Conservation (phyloP, 2,797 vertebrate species). For the Sebastes miniatus region DNA sequence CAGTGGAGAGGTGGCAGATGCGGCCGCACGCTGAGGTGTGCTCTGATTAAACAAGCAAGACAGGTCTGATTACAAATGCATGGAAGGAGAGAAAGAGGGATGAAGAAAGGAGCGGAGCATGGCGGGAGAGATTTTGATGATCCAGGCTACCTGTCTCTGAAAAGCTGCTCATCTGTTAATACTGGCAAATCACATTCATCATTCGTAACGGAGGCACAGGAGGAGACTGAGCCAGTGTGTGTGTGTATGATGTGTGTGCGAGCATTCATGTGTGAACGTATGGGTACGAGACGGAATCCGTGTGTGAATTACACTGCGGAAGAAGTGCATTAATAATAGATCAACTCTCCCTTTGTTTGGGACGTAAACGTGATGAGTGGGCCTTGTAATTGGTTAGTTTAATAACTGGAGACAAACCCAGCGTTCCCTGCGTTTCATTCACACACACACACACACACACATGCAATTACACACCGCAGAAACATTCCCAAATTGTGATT, state of each 20-base stretch:
- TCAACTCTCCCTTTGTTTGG: slow-evolving; percentile 55
- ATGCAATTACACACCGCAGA: slow-evolving; percentile 40
- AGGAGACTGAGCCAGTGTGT: background rate
- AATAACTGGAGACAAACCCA: slow-evolving; percentile 45
- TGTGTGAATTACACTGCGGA: slow-evolving; percentile 42
- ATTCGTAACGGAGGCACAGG: background rate
- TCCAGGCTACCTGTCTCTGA: slow-evolving; percentile 38
- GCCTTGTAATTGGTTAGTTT: slow-evolving; percentile 61
- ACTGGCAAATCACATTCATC: slow-evolving; percentile 28
- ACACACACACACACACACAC: slow-evolving; percentile 15
- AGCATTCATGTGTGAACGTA: slow-evolving; percentile 19
- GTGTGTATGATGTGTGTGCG: background rate
- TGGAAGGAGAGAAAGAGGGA: background rate
- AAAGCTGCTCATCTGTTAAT: slow-evolving; percentile 42
- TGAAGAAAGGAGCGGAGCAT: background rate
- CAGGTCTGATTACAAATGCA: slow-evolving; percentile 70
- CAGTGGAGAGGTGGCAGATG: slow-evolving; percentile 17
- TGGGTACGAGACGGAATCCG: background rate
- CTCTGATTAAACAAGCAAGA: slow-evolving; percentile 64
- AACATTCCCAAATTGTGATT: slow-evolving; percentile 46
- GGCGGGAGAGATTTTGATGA: slow-evolving; percentile 45
- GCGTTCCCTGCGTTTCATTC: slow-evolving; percentile 5
- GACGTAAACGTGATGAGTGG: slow-evolving; percentile 52
- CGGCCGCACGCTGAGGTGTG: slow-evolving; percentile 31
- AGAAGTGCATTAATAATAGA: slow-evolving; percentile 60